phyloP scores from a whole-genome alignment of 2,888 invertebrate genomes.

The Ormyrus rosae region DNA sequence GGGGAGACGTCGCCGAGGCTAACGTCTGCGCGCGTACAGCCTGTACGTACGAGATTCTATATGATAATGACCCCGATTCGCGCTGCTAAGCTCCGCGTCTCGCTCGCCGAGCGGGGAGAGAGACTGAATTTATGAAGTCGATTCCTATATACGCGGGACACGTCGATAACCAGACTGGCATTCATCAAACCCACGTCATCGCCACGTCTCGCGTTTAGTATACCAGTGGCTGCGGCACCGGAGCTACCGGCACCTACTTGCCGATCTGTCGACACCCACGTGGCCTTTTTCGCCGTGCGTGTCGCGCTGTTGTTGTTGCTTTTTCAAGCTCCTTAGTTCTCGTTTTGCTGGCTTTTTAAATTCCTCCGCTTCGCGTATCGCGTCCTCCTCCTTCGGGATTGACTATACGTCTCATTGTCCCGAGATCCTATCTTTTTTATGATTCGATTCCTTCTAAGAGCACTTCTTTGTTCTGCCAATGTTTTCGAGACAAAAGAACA shows the following conservation, averaged over 20 bases:
- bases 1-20: no score
- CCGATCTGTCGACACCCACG: constrained; percentile 41
- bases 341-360: no score
- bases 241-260: constrained; percentile 46
- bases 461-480: no score
- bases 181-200: constrained; percentile 57
- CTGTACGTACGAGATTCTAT: constrained; percentile 2
- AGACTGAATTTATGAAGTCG: constrained; percentile 49
- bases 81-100: neutral
- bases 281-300: neutral
- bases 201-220: constrained; percentile 33
- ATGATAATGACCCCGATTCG: constrained; percentile 51
- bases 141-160: constrained; percentile 19
- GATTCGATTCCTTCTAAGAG: no score
- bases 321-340: no score
- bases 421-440: no score
- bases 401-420: no score
- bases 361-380: no score
- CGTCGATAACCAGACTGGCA: constrained; percentile 50
- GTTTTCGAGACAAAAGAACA: no score
- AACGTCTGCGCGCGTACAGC: no score
- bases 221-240: neutral
- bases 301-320: no score
- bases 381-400: no score
- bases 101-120: neutral